Evolutionary conservation across 2,113 vertebrate species (phyloP), one percentile per base, ranked within the genome.

Genomic region (Sander vitreus): DNA sequence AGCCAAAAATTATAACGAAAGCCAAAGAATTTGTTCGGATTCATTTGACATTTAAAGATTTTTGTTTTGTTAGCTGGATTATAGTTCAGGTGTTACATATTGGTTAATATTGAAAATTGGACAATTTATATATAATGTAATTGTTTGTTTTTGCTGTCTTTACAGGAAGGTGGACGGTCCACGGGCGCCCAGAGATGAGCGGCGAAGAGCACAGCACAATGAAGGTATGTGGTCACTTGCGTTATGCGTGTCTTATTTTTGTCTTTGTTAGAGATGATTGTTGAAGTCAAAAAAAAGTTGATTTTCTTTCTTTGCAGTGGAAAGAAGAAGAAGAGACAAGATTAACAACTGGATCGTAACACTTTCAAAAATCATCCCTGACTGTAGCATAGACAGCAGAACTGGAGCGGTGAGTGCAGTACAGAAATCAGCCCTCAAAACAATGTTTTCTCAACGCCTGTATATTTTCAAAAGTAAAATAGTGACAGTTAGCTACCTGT

Each of bases 261-360:
- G n/a, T 43, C 10, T 59, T 47, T 47, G 11, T 6, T n/a, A 12
- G 14, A 36, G 19, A 8, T 11, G 39, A 27, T 5, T 14, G 16
- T 21, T 45, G 1, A 6, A 51, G 47, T 36, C 13, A n/a, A 53
- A 53, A 50, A 50, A 18, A 45, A 4, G 0, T 8, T 25, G 13
- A 1, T 7, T 43, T 45, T 25, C 11, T 58, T 2, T 78, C 9
- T 87, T 64, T 85, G 16, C 75, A 97, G 97, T 98, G 92, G 97
- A 98, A 92, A 94, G 97, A 92, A 93, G 97, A 90, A 92, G 97
- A 92, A 94, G 97, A 92, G 97, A 98, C 93, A 98, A 98, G 91
- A 98, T 98, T 43, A 97, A 98, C 92, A 98, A 97, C 94, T 97
- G 97, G 97, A 98, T 98, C 2, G 97, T 98, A 67, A 97, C 97